A percentile compares a stretch with the other conserved stretches of the same genome.
Evolutionary conservation across 2,888 invertebrate genomes (phyloP).

Genomic region (Erynnis tages): DNA sequence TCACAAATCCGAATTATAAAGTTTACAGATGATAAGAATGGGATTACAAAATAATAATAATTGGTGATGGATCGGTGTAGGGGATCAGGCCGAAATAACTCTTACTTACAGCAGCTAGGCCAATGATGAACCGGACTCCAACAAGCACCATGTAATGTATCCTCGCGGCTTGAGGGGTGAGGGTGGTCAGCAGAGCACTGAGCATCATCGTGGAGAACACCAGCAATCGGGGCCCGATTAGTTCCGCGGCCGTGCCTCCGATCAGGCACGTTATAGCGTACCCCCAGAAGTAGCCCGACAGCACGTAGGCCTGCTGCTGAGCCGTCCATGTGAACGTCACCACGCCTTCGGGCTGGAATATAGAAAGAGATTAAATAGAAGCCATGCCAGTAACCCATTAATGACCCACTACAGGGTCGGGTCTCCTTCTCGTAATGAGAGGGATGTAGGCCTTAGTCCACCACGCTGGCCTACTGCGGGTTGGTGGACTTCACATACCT

Average conservation of each 20-base stretch:
- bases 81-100: too few species aligned
- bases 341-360: conserved; percentile 60
- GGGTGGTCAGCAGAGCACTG: conserved; percentile 79
- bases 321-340: conserved; percentile 80
- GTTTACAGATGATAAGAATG: too few species aligned
- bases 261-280: conserved; percentile 84
- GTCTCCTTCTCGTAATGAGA: too few species aligned
- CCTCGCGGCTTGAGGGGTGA: conserved; percentile 83
- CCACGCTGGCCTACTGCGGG: too few species aligned
- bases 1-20: too few species aligned
- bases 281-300: conserved; percentile 81
- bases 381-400: background rate
- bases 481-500: too few species aligned
- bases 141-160: conserved; percentile 82
- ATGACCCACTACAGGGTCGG: too few species aligned
- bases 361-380: background rate
- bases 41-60: too few species aligned
- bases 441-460: too few species aligned
- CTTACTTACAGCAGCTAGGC: conserved; percentile 84
- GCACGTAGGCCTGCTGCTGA: conserved; percentile 83
- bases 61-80: too few species aligned
- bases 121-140: conserved; percentile 80
- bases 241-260: conserved; percentile 84
- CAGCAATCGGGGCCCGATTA: conserved; percentile 82
- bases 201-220: conserved; percentile 80